Evolutionary conservation across 2,888 invertebrate species (phyloP).

Genomic region (Sesia apiformis): DNA sequence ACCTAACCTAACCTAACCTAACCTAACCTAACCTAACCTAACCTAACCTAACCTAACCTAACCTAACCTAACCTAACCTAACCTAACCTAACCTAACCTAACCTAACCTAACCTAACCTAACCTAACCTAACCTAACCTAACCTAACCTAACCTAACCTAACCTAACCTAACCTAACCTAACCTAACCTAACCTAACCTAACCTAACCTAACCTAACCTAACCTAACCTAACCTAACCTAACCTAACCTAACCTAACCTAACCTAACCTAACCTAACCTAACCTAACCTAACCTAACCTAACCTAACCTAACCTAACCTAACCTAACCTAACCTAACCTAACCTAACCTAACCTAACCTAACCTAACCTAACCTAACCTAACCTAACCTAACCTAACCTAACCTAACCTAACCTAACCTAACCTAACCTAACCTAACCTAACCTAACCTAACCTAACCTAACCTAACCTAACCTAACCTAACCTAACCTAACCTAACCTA

Average conservation of each 20-base stretch:
- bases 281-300: not conserved
- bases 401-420: not conserved
- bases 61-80: slow-evolving; percentile 4
- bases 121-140: slow-evolving; percentile 6
- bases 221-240: slow-evolving; percentile 1
- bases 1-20: not conserved
- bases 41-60: slow-evolving; percentile 3
- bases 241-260: slow-evolving; percentile 1
- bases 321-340: slow-evolving; percentile 1
- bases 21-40: slow-evolving; percentile 1
- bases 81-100: slow-evolving; percentile 6
- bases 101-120: slow-evolving; percentile 4
- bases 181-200: not conserved
- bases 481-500: slow-evolving; percentile 1
- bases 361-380: not conserved
- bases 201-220: not conserved
- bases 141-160: not conserved
- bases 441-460: slow-evolving; percentile 1
- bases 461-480: not conserved
- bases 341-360: slow-evolving; percentile 1
- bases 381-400: not conserved
- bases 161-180: not conserved
- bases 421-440: slow-evolving; percentile 1
- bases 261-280: slow-evolving; percentile 1
- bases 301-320: not conserved